Evolutionary conservation across 2,797 vertebrate genomes (phyloP).

Genomic region (Spinus pinus): DNA sequence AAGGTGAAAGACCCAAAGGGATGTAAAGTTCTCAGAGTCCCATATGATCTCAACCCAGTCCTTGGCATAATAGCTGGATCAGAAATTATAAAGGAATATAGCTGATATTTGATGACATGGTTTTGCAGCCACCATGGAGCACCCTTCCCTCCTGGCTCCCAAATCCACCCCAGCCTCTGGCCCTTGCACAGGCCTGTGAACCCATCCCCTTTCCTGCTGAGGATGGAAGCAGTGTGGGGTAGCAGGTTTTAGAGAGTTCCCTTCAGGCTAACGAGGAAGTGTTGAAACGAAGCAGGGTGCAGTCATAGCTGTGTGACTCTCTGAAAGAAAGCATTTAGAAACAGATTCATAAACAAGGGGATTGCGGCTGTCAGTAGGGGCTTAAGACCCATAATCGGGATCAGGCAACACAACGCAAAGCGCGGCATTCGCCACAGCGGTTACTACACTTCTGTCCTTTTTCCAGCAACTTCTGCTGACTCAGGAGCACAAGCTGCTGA

Average conservation of each 20-base stretch:
- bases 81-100: not conserved
- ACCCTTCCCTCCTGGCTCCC: not conserved
- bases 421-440: accelerated
- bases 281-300: not conserved
- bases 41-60: not conserved
- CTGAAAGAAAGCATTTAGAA: not conserved
- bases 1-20: not conserved
- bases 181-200: not conserved
- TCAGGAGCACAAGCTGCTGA: slow-evolving; percentile 7
- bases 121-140: not conserved
- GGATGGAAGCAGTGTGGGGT: not conserved
- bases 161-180: not conserved
- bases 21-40: not conserved
- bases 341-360: slow-evolving; percentile 40
- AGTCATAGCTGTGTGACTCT: not conserved
- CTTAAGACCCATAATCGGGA: slow-evolving; percentile 19
- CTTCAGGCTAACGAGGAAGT: not conserved
- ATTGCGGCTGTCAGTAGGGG: slow-evolving; percentile 28
- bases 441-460: not conserved
- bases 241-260: not conserved
- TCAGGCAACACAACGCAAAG: not conserved
- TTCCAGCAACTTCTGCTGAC: slow-evolving; percentile 41
- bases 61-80: not conserved
- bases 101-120: accelerated
- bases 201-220: not conserved